These are phyloP conservation scores for Pardalotus punctatus DNA, from an alignment of 2,113 vertebrate genomes.

Conservation along the genomic window DNA sequence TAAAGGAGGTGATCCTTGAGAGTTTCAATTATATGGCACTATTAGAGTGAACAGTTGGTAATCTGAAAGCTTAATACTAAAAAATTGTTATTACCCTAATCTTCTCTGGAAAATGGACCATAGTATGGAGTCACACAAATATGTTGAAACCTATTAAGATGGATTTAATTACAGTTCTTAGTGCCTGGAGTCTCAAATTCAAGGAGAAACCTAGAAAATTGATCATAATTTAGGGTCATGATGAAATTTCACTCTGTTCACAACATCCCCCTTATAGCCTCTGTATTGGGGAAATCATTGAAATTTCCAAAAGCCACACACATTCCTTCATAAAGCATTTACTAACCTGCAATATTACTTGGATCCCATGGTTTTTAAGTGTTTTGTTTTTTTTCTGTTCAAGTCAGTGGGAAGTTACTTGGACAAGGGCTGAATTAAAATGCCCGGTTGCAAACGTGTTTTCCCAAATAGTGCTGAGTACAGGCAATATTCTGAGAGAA, in stretches of 20 bases:
- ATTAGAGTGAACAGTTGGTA: not conserved
- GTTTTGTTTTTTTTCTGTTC: not conserved
- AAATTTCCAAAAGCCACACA: not conserved
- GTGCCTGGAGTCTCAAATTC: slow-evolving; percentile 2
- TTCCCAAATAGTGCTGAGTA: not conserved
- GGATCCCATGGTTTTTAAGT: not conserved
- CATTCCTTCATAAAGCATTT: not conserved
- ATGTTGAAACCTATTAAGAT: not conserved
- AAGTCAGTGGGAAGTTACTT: not conserved
- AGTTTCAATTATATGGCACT: slow-evolving; percentile 33
- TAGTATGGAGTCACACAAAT: slow-evolving; percentile 1
- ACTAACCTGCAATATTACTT: not conserved
- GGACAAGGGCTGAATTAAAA: not conserved
- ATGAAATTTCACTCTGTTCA: not conserved
- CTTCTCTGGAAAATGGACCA: slow-evolving; percentile 3
- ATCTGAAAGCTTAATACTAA: slow-evolving; percentile 26
- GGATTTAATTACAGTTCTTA: not conserved
- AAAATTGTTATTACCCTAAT: slow-evolving; percentile 32
- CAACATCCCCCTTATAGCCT: not conserved
- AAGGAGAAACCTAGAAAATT: not conserved
- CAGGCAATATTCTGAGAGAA: not conserved
- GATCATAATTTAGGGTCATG: not conserved
- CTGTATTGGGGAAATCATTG: not conserved
- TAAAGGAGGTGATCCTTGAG: slow-evolving; percentile 16
- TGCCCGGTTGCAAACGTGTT: not conserved